A percentile compares a stretch with the other conserved stretches of the same genome.
phyloP scores from a whole-genome alignment of 2,797 vertebrate species.

The Aldrovandia affinis region DNA sequence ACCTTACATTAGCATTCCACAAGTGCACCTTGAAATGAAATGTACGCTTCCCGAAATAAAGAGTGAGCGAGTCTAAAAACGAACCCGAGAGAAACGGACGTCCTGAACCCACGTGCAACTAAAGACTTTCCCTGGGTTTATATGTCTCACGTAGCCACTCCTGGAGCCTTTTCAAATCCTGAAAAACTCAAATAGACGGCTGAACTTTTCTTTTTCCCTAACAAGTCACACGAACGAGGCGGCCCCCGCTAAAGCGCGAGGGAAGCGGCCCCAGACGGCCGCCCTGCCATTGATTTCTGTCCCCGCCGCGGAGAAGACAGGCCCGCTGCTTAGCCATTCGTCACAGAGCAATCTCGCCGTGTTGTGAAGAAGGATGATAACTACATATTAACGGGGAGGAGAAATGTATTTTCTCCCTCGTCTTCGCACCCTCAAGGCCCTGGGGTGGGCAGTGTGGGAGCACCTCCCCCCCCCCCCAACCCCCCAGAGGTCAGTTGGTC shows the following conservation, averaged over 20 bases:
- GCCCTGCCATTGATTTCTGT: constrained; percentile 2
- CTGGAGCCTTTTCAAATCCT: background rate
- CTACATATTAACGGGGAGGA: constrained; percentile 51
- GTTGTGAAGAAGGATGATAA: constrained; percentile 67
- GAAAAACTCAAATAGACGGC: background rate
- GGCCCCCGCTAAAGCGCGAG: constrained; percentile 41
- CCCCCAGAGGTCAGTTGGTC: constrained; percentile 59
- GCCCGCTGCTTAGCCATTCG: constrained; percentile 39
- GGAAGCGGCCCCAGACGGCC: constrained; percentile 20
- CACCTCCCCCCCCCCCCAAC: constrained; percentile 50
- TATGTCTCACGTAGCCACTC: background rate
- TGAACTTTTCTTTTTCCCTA: background rate
- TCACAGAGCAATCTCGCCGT: constrained; percentile 65
- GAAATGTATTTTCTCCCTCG: constrained; percentile 33
- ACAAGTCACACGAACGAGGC: constrained; percentile 26
- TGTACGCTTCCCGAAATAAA: background rate
- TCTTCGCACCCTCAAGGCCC: constrained; percentile 18
- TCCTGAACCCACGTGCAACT: background rate
- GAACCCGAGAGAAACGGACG: background rate
- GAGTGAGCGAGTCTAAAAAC: background rate
- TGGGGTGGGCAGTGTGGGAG: background rate
- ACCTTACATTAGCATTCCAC: background rate
- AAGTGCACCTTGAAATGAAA: constrained; percentile 2
- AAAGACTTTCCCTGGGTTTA: background rate
- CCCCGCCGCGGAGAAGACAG: background rate